Evolutionary conservation across 2,888 invertebrate species (phyloP).

Genomic region (Dyspetes luteomarginatus): DNA sequence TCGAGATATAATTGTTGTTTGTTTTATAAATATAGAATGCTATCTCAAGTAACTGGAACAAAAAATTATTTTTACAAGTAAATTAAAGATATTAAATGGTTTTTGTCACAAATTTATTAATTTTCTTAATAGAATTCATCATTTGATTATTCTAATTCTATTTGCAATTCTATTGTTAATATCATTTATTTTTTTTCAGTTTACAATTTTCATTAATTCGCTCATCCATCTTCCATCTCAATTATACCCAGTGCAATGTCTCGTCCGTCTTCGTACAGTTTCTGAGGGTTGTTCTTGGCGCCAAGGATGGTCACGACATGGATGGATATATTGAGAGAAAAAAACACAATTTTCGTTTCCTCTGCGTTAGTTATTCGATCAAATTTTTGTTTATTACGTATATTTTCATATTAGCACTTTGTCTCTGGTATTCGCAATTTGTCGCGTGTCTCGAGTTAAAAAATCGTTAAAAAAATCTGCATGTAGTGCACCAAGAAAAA

Average conservation of each 20-base stretch:
- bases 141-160: neutral
- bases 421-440: neutral
- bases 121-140: neutral
- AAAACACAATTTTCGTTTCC: neutral
- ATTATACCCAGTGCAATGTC: neutral
- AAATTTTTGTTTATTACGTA: constrained; percentile 2
- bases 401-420: neutral
- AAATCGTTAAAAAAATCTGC: constrained; percentile 29
- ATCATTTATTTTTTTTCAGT: neutral
- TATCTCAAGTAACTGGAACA: no score
- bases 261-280: neutral
- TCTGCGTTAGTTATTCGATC: neutral
- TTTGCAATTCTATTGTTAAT: no score
- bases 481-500: constrained; percentile 25
- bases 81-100: no score
- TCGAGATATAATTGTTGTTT: no score
- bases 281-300: no score
- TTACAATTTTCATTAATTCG: neutral
- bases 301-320: no score
- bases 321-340: no score
- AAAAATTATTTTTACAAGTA: no score
- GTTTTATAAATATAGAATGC: no score
- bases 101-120: neutral
- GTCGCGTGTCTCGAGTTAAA: constrained; percentile 51
- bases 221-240: neutral